Base-by-base conservation (phyloP, 2,888 invertebrate genomes). In the Matsumyia berberina region DNA sequence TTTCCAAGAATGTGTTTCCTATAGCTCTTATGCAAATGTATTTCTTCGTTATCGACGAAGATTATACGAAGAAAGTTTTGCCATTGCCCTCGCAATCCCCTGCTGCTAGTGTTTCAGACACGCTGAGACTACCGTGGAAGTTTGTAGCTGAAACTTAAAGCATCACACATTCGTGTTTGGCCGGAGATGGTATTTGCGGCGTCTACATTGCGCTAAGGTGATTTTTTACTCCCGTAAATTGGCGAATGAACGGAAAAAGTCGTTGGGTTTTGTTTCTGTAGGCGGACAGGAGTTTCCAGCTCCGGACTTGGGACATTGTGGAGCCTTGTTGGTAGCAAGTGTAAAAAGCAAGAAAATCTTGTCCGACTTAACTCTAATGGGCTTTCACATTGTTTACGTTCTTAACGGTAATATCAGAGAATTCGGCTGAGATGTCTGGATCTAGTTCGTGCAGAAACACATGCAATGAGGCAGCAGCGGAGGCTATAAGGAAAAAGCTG, bases 21-120 rank as follows among this genome's bases (percentile, higher is more conserved):
- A 53, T 70, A 74, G 70, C 66, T 85, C 74, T 69, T 85, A 85
- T 85, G 85, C 85, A 85, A 85, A 85, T 85, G 80, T 80, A 85
- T 80, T 76, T 85, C 85, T 80, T 85, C 79, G 74, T 80, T 85
- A 85, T 85, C 80, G 80, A 74, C 51, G 70, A 66, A 85, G 76
- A 85, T 85, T 80, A 85, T 80, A 72, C 80, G 53, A 74, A 24
- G 51, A 70, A 85, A 85, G 39, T 76, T 80, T 74, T 55, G 37
- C 55, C 42, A 51, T 53, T 33, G 51, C 55, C 42, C 46, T 35
- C 53, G 8, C 33, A n/a, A 11, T 8, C 12, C 29, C 15, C 44
- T 33, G 77, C 53, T 69, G 66, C 35, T 44, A 44, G 51, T 51
- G 17, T 39, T 44, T 57, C 57, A 42, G 35, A 46, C 24, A 58